phyloP scores from a whole-genome alignment of 2,797 vertebrate genomes.

The Sitta carolinensis region DNA sequence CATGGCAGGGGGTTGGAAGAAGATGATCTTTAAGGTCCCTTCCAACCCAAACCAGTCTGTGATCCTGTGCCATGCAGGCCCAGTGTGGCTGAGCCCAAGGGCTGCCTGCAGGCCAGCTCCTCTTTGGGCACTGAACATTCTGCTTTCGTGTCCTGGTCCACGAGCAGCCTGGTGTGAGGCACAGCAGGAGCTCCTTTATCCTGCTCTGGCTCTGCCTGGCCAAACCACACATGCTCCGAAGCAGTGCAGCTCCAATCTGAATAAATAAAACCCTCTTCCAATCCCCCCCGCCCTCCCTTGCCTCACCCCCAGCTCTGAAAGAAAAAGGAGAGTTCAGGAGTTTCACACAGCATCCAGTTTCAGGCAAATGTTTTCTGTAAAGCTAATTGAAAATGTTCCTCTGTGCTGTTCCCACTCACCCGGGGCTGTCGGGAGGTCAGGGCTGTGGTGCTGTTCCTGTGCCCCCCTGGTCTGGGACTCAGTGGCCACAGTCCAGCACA shows the following conservation, averaged over 20 bases:
- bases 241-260: background rate
- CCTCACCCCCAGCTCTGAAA: background rate
- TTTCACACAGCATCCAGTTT: constrained; percentile 63
- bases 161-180: background rate
- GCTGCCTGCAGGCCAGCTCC: background rate
- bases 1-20: no score
- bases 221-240: background rate
- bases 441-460: background rate
- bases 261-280: background rate
- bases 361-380: constrained; percentile 51
- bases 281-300: background rate
- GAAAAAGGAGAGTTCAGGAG: constrained; percentile 32
- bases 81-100: background rate
- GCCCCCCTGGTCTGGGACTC: background rate
- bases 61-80: background rate
- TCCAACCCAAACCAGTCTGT: background rate
- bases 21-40: background rate
- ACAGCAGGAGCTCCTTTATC: background rate
- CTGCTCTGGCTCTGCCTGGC: background rate
- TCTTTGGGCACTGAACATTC: background rate
- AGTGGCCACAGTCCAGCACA: background rate
- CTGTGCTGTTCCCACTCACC: background rate
- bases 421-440: background rate
- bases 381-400: constrained; percentile 21
- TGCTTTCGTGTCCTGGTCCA: background rate